phyloP scores from a whole-genome alignment of 2,797 vertebrate species.

The Parotocinclus haroldoi region DNA sequence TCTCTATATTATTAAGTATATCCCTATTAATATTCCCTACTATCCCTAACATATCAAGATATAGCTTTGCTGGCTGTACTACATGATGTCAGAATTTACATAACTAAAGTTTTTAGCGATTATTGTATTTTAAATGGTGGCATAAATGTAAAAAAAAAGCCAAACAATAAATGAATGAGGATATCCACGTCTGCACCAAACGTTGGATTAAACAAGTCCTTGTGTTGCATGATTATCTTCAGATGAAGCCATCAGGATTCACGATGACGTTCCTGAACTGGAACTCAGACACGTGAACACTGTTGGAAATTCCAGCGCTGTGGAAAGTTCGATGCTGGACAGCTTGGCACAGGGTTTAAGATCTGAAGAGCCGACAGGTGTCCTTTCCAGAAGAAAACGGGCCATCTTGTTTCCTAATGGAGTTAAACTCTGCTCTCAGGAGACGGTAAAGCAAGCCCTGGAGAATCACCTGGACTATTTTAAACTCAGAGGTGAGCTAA shows the following conservation, averaged over 20 bases:
- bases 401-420: constrained; percentile 82
- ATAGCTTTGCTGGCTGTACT: too few species aligned
- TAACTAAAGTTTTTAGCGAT: too few species aligned
- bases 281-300: constrained; percentile 10
- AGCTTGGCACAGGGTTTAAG: constrained; percentile 20
- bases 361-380: constrained; percentile 36
- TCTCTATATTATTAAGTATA: too few species aligned
- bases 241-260: constrained; percentile 39
- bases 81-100: too few species aligned
- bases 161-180: neutral
- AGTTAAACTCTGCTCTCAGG: constrained; percentile 84
- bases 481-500: constrained; percentile 82
- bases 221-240: constrained; percentile 23
- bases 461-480: constrained; percentile 85
- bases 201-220: neutral
- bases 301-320: neutral
- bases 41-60: too few species aligned
- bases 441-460: constrained; percentile 79
- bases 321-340: neutral
- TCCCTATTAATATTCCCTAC: too few species aligned
- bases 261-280: constrained; percentile 24
- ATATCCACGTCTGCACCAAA: neutral
- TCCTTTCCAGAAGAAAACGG: constrained; percentile 70
- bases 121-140: neutral
- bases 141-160: neutral